Evolutionary conservation across 2,888 invertebrate genomes (phyloP).

Genomic region (Andrena dorsata): DNA sequence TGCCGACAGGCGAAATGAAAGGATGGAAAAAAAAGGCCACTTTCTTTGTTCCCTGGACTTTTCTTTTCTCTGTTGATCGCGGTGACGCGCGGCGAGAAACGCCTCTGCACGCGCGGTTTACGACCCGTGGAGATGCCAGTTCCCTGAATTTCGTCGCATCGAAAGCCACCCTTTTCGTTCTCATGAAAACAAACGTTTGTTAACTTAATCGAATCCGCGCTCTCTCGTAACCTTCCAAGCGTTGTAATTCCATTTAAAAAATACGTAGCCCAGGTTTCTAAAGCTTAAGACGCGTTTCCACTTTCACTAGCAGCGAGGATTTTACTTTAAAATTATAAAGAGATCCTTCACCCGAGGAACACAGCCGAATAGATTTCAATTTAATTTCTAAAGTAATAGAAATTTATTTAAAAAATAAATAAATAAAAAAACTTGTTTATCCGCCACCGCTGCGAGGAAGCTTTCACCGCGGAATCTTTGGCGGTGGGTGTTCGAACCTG

Average conservation of each 20-base stretch:
- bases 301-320: slow-evolving; percentile 9
- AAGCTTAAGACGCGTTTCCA: slow-evolving; percentile 17
- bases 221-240: too few species aligned
- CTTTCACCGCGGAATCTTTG: slow-evolving; percentile 14
- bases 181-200: too few species aligned
- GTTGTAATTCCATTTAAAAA: neutral
- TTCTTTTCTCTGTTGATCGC: neutral
- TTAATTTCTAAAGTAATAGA: neutral
- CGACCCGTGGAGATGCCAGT: too few species aligned
- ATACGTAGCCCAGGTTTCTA: neutral
- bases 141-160: too few species aligned
- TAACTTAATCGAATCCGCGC: too few species aligned
- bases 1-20: slow-evolving; percentile 28
- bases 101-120: too few species aligned
- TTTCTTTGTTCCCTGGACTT: slow-evolving; percentile 23
- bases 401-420: too few species aligned
- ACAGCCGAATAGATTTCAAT: too few species aligned
- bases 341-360: too few species aligned
- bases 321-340: neutral
- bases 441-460: neutral
- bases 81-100: neutral
- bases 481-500: slow-evolving; percentile 38
- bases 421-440: neutral
- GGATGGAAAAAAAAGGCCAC: slow-evolving; percentile 10
- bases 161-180: too few species aligned